phyloP scores from a whole-genome alignment of 2,888 invertebrate genomes.

The Euproctis similis region DNA sequence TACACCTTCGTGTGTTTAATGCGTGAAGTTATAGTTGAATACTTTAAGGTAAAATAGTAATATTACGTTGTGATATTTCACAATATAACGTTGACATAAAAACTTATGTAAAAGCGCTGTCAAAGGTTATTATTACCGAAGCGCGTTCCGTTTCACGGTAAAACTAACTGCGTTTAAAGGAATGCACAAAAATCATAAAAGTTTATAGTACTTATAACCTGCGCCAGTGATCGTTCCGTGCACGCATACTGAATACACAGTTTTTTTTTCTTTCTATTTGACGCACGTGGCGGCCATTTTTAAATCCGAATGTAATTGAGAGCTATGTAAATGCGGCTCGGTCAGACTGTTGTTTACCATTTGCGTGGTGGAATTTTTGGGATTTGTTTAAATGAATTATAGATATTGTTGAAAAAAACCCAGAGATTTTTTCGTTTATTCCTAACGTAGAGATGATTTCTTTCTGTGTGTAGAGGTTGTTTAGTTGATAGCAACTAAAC shows the following conservation, averaged over 20 bases:
- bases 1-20: too few species aligned
- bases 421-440: too few species aligned
- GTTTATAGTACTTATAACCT: too few species aligned
- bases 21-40: too few species aligned
- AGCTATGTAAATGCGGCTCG: conserved; percentile 41
- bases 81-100: conserved; percentile 4
- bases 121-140: conserved; percentile 11
- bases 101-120: conserved; percentile 5
- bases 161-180: conserved; percentile 20
- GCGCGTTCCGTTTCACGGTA: conserved; percentile 13
- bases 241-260: conserved; percentile 26
- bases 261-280: conserved; percentile 42
- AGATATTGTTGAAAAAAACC: too few species aligned
- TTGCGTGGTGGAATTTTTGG: conserved; percentile 22
- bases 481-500: too few species aligned
- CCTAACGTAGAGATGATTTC: too few species aligned
- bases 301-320: conserved; percentile 49
- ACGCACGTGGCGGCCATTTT: conserved; percentile 43
- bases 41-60: too few species aligned
- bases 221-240: conserved; percentile 26
- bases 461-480: too few species aligned
- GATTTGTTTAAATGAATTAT: too few species aligned
- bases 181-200: conserved; percentile 34
- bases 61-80: neutral
- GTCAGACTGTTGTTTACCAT: conserved; percentile 29